Evolutionary conservation across 2,888 invertebrate genomes (phyloP).

Genomic region (Spisula solida): DNA sequence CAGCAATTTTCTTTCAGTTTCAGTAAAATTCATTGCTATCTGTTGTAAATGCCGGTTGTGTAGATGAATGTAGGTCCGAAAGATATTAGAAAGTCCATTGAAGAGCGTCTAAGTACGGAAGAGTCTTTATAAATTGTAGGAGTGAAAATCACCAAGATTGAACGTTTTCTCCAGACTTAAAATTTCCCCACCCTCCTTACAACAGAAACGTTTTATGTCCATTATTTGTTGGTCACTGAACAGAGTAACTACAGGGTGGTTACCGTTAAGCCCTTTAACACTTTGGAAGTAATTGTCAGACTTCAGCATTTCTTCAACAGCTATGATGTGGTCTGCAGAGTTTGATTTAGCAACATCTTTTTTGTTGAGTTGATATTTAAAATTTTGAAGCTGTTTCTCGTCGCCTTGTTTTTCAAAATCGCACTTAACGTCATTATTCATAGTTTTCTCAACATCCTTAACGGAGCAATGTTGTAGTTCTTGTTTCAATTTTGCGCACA

Average conservation of each 20-base stretch:
- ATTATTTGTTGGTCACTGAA: constrained; percentile 53
- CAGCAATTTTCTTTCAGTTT: constrained; percentile 16
- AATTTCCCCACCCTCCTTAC: constrained; percentile 33
- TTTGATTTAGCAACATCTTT: not conserved
- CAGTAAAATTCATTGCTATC: constrained; percentile 53
- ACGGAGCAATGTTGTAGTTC: constrained; percentile 2
- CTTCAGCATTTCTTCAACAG: constrained; percentile 63
- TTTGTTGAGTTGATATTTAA: constrained; percentile 21
- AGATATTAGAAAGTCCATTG: constrained; percentile 42
- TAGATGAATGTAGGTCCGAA: constrained; percentile 60
- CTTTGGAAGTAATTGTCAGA: constrained; percentile 53
- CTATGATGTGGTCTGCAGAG: constrained; percentile 56
- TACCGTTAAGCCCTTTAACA: constrained; percentile 48
- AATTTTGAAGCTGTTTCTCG: constrained; percentile 37
- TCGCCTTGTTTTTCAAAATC: constrained; percentile 39
- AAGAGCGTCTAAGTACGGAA: constrained; percentile 35
- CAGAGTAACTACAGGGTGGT: constrained; percentile 51
- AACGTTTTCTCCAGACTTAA: constrained; percentile 61
- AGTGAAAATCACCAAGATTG: constrained; percentile 57
- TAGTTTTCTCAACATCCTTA: constrained; percentile 30
- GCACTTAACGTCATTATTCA: not conserved
- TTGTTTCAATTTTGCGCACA: not conserved
- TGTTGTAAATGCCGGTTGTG: no score
- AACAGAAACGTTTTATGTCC: constrained; percentile 60
- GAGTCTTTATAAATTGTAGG: constrained; percentile 55